Evolutionary conservation across 2,113 vertebrate species (phyloP), one percentile per base, ranked within the genome.

Genomic region (Ranitomeya imitator): DNA sequence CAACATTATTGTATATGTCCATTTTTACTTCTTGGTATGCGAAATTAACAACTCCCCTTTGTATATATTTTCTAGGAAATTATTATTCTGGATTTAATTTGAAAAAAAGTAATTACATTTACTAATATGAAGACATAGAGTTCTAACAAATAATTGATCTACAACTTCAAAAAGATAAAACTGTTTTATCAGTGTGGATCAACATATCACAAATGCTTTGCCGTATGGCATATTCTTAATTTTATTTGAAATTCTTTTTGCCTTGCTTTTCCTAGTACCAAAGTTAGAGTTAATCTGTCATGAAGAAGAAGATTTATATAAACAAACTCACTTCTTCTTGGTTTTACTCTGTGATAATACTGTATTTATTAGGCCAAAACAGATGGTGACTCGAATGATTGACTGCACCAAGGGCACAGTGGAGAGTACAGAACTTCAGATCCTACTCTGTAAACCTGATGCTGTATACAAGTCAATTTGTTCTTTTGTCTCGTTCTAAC

Each of bases 401-500:
- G 82, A 84, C 82, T 84, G 82, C 82, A 84, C 82, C 52, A 65
- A 71, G 52, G 82, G 65, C 63, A 83, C 19, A 54, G 81, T 83
- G 63, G 61, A 69, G 59, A 84, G 60, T 84, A 84, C 63, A 69
- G 82, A 71, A 84, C 82, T 84, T 71, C 65, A 84, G 63, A 84
- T 54, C n/a, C 63, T 55, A n/a, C 63, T 84, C 82, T 84, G 63
- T 84, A 84, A 65, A 84, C 37, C 82, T 55, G 82, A 69, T 71
- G 82, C 82, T 71, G 60, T 84, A 84, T 84, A 71, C 82, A 84
- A 84, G 63, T 54, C 63, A 84, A 84, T 84, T 84, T 84, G 63
- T 84, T 84, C 82, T 84, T 81, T 84, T 84, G 81, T 84, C 63
- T 84, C 45, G 82, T 84, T 84, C 65, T 84, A 84, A 84, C 63